Evolutionary conservation across 1,140 invertebrate genomes (phyloP), one percentile per base, ranked within the genome.

Genomic region (Elysia chlorotica): DNA sequence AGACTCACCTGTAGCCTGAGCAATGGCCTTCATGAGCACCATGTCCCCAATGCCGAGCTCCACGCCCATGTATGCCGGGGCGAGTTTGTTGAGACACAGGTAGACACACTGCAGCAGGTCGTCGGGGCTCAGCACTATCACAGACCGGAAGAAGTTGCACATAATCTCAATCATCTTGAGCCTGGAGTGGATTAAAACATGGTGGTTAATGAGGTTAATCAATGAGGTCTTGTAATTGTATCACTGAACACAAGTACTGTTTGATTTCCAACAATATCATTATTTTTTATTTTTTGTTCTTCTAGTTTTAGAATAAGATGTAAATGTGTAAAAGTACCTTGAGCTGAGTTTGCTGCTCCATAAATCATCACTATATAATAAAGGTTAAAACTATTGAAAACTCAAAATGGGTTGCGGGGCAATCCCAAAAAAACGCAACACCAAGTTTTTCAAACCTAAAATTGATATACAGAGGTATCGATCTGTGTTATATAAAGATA

Each of bases 131-230:
- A 98, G 87, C 10, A 93, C 89, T 59, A 98, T 94, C 1, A 98
- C 95, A 0, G 97, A 99, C 30, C 96, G 91, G 41, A 99, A 94
- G 85, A 95, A 99, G 87, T 99, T 99, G 61, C 93, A 91, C 25
- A 99, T 83, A 74, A 96, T 96, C 88, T 98, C 95, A 28, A 99
- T 92, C 80, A 96, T 99, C 88, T 97, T 97, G 59, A 99, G 89
- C 38, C 97, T 87, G 79, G 23, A 79, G 81, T 23, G 33, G 35
- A 35, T 25, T 69, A 10, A 10, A 21, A 25, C 6, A 17, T 17
- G 25, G 17, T 21, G 10, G 56, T 59, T 17, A 6, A 21, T 59
- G 25, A 28, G 6, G 6, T 17, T 25, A 59, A 21, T 59, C 17
- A 21, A 10, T 14, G 10, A 48, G 10, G n/a, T n/a, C n/a, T n/a